Evolutionary conservation across 2,888 invertebrate genomes (phyloP).

Genomic region (Tipula confusa): DNA sequence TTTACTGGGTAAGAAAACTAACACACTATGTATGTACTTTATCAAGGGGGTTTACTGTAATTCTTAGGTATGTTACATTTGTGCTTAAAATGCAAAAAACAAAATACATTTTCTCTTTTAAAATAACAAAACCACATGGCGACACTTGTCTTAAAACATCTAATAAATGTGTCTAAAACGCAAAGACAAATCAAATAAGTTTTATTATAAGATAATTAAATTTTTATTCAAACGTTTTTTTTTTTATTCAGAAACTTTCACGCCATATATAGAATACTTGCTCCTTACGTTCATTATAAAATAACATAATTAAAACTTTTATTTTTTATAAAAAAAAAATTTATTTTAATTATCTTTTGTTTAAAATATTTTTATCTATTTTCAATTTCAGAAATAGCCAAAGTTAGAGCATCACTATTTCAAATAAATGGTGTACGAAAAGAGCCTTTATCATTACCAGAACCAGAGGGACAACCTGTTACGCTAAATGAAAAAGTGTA

Average conservation of each 20-base stretch:
- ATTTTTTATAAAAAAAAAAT: slow-evolving; percentile 31
- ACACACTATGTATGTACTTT: too few relatives aligned
- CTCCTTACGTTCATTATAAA: background rate
- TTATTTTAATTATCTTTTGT: slow-evolving; percentile 33
- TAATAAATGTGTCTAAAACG: too few relatives aligned
- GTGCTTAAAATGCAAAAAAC: background rate
- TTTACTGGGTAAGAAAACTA: too few relatives aligned
- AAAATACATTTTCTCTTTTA: background rate
- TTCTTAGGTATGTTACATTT: too few relatives aligned
- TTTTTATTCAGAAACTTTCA: background rate
- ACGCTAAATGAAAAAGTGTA: slow-evolving; percentile 98
- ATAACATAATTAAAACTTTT: background rate
- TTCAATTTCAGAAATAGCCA: slow-evolving; percentile 86
- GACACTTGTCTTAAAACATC: background rate
- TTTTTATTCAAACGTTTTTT: too few relatives aligned
- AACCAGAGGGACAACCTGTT: slow-evolving; percentile 83
- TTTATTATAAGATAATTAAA: too few relatives aligned
- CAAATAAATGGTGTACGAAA: slow-evolving; percentile 97
- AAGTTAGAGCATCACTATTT: slow-evolving; percentile 95
- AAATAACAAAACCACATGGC: background rate
- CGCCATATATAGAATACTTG: background rate
- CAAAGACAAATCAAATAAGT: too few relatives aligned
- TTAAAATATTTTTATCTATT: slow-evolving; percentile 43
- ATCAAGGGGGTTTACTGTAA: too few relatives aligned
- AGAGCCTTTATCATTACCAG: slow-evolving; percentile 87